Percentiles rank a stretch among this genome's conserved stretches.
phyloP scores from a whole-genome alignment of 1,140 invertebrate species.

The fruit fly (Drosophila melanogaster) region DNA sequence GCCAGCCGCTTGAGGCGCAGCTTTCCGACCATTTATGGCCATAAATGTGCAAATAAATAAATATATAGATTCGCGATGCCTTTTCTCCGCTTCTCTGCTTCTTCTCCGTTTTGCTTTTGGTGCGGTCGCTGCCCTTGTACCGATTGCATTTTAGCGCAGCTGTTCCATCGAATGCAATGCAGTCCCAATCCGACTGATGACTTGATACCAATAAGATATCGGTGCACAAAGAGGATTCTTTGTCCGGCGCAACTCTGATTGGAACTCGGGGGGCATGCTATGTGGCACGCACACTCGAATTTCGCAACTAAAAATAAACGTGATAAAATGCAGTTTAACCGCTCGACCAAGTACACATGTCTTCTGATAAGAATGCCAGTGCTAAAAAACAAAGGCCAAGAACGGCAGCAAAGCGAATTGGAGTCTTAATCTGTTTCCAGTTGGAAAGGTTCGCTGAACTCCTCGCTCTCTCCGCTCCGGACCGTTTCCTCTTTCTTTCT shows the following conservation, averaged over 20 bases:
- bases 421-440: constrained; percentile 67
- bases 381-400: constrained; percentile 30
- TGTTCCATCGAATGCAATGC: constrained; percentile 20
- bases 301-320: constrained; percentile 80
- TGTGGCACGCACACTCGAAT: constrained; percentile 45
- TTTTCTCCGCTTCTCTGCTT: constrained; percentile 21
- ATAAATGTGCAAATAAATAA: constrained; percentile 48
- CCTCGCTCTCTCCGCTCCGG: neutral
- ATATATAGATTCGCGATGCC: constrained; percentile 40
- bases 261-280: constrained; percentile 7
- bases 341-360: constrained; percentile 30
- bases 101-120: constrained; percentile 49
- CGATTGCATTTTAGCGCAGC: constrained; percentile 44
- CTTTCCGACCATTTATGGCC: constrained; percentile 69
- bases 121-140: constrained; percentile 75
- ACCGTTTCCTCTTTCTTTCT: neutral
- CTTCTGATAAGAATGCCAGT: constrained; percentile 32
- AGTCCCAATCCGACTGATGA: constrained; percentile 12
- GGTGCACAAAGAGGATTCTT: constrained; percentile 41
- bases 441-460: constrained; percentile 72
- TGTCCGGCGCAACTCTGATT: constrained; percentile 16
- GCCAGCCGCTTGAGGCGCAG: constrained; percentile 47
- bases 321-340: constrained; percentile 76
- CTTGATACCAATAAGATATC: constrained; percentile 13
- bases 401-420: constrained; percentile 40